phyloP scores from a whole-genome alignment of 2,113 vertebrate genomes.

The Nothobranchius kuhntae region DNA sequence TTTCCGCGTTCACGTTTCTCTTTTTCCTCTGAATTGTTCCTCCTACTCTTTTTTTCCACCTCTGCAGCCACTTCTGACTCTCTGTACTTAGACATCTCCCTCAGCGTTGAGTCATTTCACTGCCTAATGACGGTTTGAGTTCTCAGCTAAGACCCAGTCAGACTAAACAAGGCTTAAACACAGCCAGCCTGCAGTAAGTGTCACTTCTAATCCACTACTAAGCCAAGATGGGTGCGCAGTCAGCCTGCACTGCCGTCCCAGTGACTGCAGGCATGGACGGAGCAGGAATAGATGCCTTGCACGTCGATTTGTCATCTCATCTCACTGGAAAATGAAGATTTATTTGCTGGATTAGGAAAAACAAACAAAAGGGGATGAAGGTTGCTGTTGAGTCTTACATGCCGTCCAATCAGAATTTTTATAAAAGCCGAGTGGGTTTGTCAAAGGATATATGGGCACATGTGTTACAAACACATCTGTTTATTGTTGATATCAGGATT shows the following conservation, averaged over 20 bases:
- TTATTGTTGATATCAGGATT: neutral
- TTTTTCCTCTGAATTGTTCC: conserved; percentile 4
- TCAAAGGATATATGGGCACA: conserved; percentile 1
- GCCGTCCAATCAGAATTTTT: conserved; percentile 6
- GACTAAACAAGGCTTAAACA: conserved; percentile 67
- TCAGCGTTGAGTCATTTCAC: conserved; percentile 57
- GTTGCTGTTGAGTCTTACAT: conserved; percentile 14
- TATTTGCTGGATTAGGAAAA: conserved; percentile 25
- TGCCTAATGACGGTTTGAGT: conserved; percentile 67
- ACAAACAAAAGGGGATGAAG: conserved; percentile 4
- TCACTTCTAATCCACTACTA: conserved; percentile 66
- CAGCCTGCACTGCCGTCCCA: conserved; percentile 34
- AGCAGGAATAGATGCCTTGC: conserved; percentile 11
- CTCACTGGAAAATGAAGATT: conserved; percentile 18
- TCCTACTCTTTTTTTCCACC: conserved; percentile 5
- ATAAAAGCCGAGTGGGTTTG: conserved; percentile 2
- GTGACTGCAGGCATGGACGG: conserved; percentile 16
- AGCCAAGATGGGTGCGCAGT: conserved; percentile 43
- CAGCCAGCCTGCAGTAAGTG: conserved; percentile 67
- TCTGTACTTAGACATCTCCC: conserved; percentile 20
- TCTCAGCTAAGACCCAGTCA: conserved; percentile 44
- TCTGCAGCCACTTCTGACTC: conserved; percentile 7
- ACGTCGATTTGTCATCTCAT: conserved; percentile 30
- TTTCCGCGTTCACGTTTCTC: conserved; percentile 14
- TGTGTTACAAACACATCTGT: neutral